Conservation (phyloP, 1,140 invertebrate species). For the Pseudobourletiella spinata region DNA sequence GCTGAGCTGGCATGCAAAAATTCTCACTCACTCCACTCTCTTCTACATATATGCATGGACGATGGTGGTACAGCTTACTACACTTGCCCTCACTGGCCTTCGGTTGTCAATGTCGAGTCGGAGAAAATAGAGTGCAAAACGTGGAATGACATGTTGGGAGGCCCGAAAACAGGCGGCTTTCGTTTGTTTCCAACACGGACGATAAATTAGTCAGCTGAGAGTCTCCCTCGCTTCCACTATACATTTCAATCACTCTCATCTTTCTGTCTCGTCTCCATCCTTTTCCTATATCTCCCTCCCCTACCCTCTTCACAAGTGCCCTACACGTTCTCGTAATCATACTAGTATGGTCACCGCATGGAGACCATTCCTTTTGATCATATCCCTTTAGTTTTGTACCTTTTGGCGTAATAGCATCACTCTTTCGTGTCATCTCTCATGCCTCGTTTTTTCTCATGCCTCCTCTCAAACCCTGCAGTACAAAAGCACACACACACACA, state of each 20-base stretch:
- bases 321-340: background rate
- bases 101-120: slow-evolving; percentile 24
- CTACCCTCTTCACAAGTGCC: background rate
- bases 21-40: too few relatives aligned
- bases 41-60: too few relatives aligned
- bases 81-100: slow-evolving; percentile 12
- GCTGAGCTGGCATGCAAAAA: slow-evolving; percentile 13
- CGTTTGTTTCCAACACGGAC: slow-evolving; percentile 27
- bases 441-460: too few relatives aligned
- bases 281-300: background rate
- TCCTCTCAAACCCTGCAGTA: too few relatives aligned
- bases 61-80: too few relatives aligned
- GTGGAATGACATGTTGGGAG: slow-evolving; percentile 27
- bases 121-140: slow-evolving; percentile 19
- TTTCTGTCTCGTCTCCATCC: background rate
- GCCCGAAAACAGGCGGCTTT: slow-evolving; percentile 31
- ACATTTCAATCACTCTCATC: slow-evolving; percentile 32
- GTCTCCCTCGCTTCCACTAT: slow-evolving; percentile 29
- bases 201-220: slow-evolving; percentile 33
- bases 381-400: too few relatives aligned
- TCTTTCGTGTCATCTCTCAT: too few relatives aligned
- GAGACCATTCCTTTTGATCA: too few relatives aligned
- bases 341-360: background rate
- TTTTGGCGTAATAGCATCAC: too few relatives aligned
- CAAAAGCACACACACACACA: too few relatives aligned